Evolutionary conservation across 2,797 vertebrate species (phyloP), one percentile per base, ranked within the genome.

Genomic region (Sebastes hubbsi): DNA sequence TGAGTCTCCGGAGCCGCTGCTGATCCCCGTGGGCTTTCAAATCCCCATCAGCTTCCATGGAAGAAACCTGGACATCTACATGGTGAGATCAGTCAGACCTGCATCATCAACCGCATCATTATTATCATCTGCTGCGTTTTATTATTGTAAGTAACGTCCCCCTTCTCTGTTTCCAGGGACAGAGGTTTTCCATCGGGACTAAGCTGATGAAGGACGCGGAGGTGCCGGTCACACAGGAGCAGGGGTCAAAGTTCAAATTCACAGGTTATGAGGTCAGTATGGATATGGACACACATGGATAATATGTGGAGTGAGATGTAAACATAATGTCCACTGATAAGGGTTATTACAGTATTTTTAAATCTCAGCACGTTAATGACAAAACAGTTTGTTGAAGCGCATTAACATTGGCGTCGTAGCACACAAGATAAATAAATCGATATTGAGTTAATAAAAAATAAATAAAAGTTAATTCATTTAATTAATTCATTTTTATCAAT

Each of bases 41-140:
- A 94, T 86, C 8, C 91, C 90, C 16, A 93, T 96, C 90, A 69
- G 24, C 55, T 96, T 96, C 89, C 81, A 89, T 56, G 96, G 96
- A 2, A 91, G 85, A 58, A 96, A 96, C 87, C 88, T 96, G 86
- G 82, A 84, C 3, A 76, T 79, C 58, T 95, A 95, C 83, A 8
- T 0, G 93, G 96, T 96, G 88, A 89, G 82, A 25, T 6, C 18
- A 11, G 13, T 6, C 18, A 11, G 13, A 69, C 4, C 63, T 11
- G 5, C 14, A 7, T 5, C n/a, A 1, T 2, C 0, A 14, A 29
- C 22, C 5, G 1, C 20, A 10, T 30, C 20, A 10, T 3, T 13
- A 5, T n/a, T 27, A 60, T 55, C 12, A 14, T 12, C 27, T 11
- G 1, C 25, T 10, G 64, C 27, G 6, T 24, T 22, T 25, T 6